Evolutionary conservation across 2,797 vertebrate genomes (phyloP).

Genomic region (Ctenosaura bakeri): DNA sequence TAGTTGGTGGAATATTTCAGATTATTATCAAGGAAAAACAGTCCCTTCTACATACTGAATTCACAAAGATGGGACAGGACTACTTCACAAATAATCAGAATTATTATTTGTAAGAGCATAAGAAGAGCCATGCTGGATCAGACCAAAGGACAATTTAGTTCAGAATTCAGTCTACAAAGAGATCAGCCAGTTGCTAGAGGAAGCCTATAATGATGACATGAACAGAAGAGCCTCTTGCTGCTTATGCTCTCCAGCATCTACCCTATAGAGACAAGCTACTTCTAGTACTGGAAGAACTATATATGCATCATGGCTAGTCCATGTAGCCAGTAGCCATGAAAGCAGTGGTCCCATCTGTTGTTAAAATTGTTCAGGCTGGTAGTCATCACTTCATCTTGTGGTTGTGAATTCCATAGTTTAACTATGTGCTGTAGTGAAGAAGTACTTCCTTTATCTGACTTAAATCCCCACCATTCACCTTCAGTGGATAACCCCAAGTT

Average conservation of each 20-base stretch:
- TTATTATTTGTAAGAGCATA: background rate
- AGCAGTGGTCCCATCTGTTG: background rate
- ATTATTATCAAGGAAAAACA: background rate
- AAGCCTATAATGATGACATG: background rate
- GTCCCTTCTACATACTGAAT: background rate
- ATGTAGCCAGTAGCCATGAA: too few species aligned
- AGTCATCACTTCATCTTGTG: background rate
- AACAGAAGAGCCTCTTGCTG: background rate
- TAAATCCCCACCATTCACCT: background rate
- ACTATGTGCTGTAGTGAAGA: background rate
- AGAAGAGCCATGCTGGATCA: background rate
- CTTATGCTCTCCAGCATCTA: background rate
- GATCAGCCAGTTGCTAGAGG: background rate
- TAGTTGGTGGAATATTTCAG: background rate
- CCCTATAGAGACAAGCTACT: background rate
- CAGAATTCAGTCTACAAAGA: background rate
- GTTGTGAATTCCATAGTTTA: background rate
- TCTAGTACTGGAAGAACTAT: background rate
- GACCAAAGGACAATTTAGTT: background rate
- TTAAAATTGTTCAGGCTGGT: background rate
- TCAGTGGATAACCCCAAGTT: background rate
- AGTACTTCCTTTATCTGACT: background rate
- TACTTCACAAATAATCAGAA: conserved; percentile 27
- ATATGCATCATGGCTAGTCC: background rate
- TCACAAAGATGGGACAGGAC: background rate